Base-by-base conservation (phyloP, 2,888 invertebrate genomes). In the Papilio elwesi region DNA sequence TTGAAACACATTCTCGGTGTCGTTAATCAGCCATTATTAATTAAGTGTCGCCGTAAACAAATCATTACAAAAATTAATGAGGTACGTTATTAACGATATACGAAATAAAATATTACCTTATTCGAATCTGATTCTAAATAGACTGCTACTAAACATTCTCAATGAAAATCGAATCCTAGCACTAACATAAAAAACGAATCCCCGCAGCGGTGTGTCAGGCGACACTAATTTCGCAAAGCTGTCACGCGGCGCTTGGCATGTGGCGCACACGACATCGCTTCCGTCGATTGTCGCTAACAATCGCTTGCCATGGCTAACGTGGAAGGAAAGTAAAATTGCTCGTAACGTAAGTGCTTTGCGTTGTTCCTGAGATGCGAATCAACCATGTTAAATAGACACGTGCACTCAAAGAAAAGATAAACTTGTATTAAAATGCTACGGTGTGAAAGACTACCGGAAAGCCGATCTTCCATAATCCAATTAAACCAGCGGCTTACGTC, bases 201-300 rank as follows among this genome's bases (percentile, higher is more conserved):
- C 26, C 15, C 9, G 11, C n/a, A n/a, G 49, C 75, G 51, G 74
- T 77, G 67, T 75, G 72, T 73, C 73, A 71, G 62, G 13, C 65
- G 49, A 43, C 15, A 49, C 57, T 55, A 74, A 80, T 87, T 86
- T 87, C 84, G 82, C 84, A 86, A 87, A 82, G 80, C 80, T 84
- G 88, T 87, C 86, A 89, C 86, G 87, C 83, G 76, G 77, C 47
- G 78, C 36, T 81, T 81, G 79, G 81, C 85, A 88, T 85, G 84
- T 84, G 80, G 78, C 86, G 79, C 74, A 66, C 64, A 51, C 69
- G 68, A 71, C 71, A 71, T 51, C 65, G 55, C 82, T 88, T 89
- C 89, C 88, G 84, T 74, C 82, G 83, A 87, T 89, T 89, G 89
- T 89, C 78, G 75, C 75, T 71, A 65, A 70, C 70, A 49, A 67